Base-by-base conservation (phyloP, 2,888 invertebrate species). In the Pollenia griseotomentosa region DNA sequence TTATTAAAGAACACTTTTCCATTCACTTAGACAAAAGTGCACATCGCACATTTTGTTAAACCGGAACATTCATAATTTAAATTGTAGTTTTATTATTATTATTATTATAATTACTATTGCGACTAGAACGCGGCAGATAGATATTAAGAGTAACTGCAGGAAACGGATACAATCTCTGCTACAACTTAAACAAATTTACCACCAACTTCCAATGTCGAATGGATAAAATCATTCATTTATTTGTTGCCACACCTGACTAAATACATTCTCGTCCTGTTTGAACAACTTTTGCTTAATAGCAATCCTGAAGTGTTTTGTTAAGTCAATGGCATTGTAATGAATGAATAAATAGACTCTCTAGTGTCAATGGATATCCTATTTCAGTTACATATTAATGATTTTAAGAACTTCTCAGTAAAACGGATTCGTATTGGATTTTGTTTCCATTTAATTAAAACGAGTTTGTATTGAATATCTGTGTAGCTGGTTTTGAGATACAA, bases 41-140 rank as follows among this genome's bases (percentile, higher is more conserved):
- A 63, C 40, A 83, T 63, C 40, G 44, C 23, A 61, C 65, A 65
- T 6, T 40, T 53, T 51, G 51, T 61, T n/a, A 63, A 68, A 61
- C 19, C 83, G 77, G 40, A 77, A 77, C 70, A 68, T 77, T 74
- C 55, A 77, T 70, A 83, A 83, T 83, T 75, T 61, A 44, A 75
- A 44, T 68, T 61, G 75, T 61, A 83, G 77, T 77, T 83, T 83
- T 77, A 70, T 83, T 83, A 55, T 70, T 65, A 40, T 6, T 6
- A 33, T 83, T 77, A 70, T 83, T 83, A 46, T 55, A 65, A 40
- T 65, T 77, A 55, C 61, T 73, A 40, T 65, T 8, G 70, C 61
- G 46, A 55, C 46, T 55, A 77, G 70, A 63, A 53, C 11, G 44
- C 63, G 53, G 23, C 0, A 23, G 3, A 23, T 57, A 48, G 55